These are phyloP conservation scores for Erebia ligea DNA, from an alignment of 2,888 invertebrate species.

Conservation along the genomic window DNA sequence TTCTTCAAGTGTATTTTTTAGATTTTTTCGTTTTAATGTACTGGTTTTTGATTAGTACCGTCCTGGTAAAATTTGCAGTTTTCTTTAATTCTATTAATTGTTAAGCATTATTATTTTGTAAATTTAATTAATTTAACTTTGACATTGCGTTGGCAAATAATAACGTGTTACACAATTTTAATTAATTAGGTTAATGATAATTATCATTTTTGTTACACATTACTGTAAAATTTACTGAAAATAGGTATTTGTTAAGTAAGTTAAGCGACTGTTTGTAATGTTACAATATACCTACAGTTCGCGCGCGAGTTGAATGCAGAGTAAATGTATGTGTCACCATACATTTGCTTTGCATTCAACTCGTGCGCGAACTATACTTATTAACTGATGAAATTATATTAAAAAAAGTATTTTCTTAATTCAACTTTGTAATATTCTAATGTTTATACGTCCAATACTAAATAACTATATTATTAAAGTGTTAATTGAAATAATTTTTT, in stretches of 20 bases:
- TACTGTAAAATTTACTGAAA: conserved; percentile 37
- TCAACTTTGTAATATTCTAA: conserved; percentile 61
- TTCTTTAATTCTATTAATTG: background rate
- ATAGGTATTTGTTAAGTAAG: conserved; percentile 70
- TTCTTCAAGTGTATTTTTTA: conserved; percentile 3
- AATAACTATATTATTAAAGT: conserved; percentile 58
- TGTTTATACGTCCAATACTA: conserved; percentile 68
- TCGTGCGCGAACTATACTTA: no score
- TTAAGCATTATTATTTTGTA: conserved; percentile 8
- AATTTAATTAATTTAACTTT: conserved; percentile 18
- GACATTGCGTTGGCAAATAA: conserved; percentile 25
- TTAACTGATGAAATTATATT: conserved; percentile 48
- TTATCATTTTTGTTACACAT: conserved; percentile 36
- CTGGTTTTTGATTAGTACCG: conserved; percentile 6
- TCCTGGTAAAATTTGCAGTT: conserved; percentile 12
- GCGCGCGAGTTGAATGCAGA: no score
- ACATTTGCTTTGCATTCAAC: no score
- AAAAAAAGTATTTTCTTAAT: conserved; percentile 67
- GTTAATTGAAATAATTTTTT: conserved; percentile 57
- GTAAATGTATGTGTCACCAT: no score
- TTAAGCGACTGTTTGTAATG: conserved; percentile 69
- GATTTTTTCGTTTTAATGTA: background rate
- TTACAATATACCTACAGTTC: no score
- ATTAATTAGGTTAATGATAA: conserved; percentile 20
- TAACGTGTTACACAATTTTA: conserved; percentile 29